These are phyloP conservation scores for Platyscapa corneri DNA, from an alignment of 1,140 invertebrate genomes.

Conservation along the genomic window DNA sequence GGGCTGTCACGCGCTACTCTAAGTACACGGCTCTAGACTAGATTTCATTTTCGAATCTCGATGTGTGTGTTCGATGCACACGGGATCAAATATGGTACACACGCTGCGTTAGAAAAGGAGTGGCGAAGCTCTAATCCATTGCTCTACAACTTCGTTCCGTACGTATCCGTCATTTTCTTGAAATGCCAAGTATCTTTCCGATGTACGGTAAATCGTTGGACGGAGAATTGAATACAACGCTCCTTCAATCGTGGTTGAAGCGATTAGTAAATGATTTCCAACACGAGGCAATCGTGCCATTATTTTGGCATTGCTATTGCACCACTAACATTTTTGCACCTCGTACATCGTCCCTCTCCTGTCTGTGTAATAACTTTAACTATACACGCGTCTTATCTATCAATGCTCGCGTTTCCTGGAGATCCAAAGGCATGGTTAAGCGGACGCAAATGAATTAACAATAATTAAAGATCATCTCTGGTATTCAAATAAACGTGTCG, in stretches of 20 bases:
- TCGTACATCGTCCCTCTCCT: too few species aligned
- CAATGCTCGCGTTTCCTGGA: neutral
- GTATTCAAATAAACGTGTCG: neutral
- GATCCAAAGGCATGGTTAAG: neutral
- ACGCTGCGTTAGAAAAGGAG: neutral
- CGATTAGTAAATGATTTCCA: too few species aligned
- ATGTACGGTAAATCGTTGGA: too few species aligned
- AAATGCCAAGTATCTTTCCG: too few species aligned
- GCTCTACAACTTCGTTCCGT: too few species aligned
- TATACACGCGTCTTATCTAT: neutral
- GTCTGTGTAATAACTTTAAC: neutral
- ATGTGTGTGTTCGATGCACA: neutral
- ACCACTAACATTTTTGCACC: too few species aligned
- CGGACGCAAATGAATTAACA: neutral
- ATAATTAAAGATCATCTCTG: neutral
- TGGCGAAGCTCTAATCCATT: neutral
- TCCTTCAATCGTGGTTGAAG: too few species aligned
- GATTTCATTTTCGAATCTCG: neutral
- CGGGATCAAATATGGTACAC: neutral
- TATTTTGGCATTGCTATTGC: too few species aligned
- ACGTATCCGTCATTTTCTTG: too few species aligned
- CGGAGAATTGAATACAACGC: too few species aligned
- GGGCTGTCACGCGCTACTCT: neutral
- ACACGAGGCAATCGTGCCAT: too few species aligned
- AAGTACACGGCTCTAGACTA: neutral